A percentile compares a stretch with the other conserved stretches of the same genome.
Conservation (phyloP, 2,113 vertebrate species). For the Dromiciops gliroides region DNA sequence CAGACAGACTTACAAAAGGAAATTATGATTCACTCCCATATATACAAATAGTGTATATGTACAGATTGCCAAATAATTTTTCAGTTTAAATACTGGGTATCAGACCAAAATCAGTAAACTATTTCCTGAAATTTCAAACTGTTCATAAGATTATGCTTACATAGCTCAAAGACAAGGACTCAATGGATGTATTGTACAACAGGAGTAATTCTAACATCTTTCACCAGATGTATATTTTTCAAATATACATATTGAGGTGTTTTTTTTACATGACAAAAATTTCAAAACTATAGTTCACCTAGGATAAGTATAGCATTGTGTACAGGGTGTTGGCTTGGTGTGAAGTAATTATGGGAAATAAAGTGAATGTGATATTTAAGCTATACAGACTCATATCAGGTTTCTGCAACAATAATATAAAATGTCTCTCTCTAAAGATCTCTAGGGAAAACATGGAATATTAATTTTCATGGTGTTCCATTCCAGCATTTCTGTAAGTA, state of each 20-base stretch:
- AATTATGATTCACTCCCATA: slow-evolving; percentile 41
- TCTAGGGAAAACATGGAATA: slow-evolving; percentile 83
- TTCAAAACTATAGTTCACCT: slow-evolving; percentile 70
- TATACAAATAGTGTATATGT: slow-evolving; percentile 24
- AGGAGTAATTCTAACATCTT: slow-evolving; percentile 66
- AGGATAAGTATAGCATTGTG: slow-evolving; percentile 80
- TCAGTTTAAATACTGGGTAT: slow-evolving; percentile 63
- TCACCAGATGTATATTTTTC: slow-evolving; percentile 70
- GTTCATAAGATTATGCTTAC: slow-evolving; percentile 68
- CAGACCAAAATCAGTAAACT: slow-evolving; percentile 22
- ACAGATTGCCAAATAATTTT: slow-evolving; percentile 7
- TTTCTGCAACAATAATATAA: slow-evolving; percentile 83
- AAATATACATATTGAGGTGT: slow-evolving; percentile 68
- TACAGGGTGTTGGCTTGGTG: slow-evolving; percentile 77
- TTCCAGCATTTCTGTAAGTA: slow-evolving; percentile 81
- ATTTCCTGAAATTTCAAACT: slow-evolving; percentile 69
- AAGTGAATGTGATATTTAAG: slow-evolving; percentile 78
- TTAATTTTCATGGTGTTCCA: slow-evolving; percentile 81
- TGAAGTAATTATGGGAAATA: slow-evolving; percentile 82
- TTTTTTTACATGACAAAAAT: slow-evolving; percentile 68
- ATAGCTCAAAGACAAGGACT: slow-evolving; percentile 63
- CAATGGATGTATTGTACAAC: slow-evolving; percentile 60
- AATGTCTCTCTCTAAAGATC: slow-evolving; percentile 75
- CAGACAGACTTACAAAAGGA: slow-evolving; percentile 12
- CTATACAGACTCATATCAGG: slow-evolving; percentile 78